These are phyloP conservation scores for Phasia obesa DNA, from an alignment of 2,888 invertebrate species.

Conservation along the genomic window DNA sequence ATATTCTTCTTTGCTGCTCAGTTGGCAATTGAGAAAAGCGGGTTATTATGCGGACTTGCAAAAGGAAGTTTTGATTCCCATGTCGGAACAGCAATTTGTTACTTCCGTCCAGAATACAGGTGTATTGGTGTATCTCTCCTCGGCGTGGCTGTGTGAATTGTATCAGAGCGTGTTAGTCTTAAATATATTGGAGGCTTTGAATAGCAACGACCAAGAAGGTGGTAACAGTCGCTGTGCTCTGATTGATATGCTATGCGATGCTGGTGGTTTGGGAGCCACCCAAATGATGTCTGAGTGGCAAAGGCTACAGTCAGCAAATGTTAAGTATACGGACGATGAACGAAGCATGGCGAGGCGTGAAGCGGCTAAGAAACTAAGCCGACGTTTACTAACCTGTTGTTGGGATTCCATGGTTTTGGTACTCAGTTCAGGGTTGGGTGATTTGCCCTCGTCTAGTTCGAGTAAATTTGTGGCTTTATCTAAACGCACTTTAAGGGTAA, in stretches of 20 bases:
- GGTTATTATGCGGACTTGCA: conserved; percentile 88
- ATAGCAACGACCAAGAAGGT: conserved; percentile 78
- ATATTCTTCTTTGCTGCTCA: conserved; percentile 91
- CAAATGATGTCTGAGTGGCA: conserved; percentile 95
- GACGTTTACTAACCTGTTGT: conserved; percentile 92
- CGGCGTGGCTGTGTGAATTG: conserved; percentile 95
- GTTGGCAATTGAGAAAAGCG: conserved; percentile 89
- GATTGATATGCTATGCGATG: conserved; percentile 85
- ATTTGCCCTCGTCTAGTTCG: conserved; percentile 82
- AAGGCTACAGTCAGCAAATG: conserved; percentile 90
- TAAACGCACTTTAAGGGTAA: conserved; percentile 82
- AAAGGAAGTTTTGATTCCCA: conserved; percentile 83
- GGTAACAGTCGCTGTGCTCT: conserved; percentile 79
- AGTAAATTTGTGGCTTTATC: conserved; percentile 85
- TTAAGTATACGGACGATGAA: conserved; percentile 84
- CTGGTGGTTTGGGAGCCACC: conserved; percentile 91
- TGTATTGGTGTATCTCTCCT: conserved; percentile 95
- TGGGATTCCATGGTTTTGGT: conserved; percentile 96
- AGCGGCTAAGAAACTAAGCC: conserved; percentile 90
- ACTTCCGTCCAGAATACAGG: conserved; percentile 96
- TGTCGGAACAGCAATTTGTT: conserved; percentile 94
- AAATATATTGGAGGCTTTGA: conserved; percentile 80
- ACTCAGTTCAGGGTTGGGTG: conserved; percentile 89
- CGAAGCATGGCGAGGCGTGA: conserved; percentile 89
- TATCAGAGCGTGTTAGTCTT: conserved; percentile 92